Conservation (phyloP, 2,888 invertebrate genomes). For the Drosophila austrosaltans region DNA sequence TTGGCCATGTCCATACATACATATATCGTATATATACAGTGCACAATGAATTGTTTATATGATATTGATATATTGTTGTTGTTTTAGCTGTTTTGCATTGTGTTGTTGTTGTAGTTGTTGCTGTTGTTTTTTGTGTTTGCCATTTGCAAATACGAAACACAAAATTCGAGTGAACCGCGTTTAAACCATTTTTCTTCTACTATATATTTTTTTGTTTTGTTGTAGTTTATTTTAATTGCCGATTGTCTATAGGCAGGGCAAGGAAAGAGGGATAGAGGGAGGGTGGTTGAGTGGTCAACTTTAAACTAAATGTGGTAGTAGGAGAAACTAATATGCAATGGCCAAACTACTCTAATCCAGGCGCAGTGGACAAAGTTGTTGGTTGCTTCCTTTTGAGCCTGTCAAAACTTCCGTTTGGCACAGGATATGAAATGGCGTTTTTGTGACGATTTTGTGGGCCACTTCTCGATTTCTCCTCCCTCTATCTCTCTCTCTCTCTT, state of each 20-base stretch:
- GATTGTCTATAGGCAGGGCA: conserved; percentile 6
- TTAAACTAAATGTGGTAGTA: conserved; percentile 45
- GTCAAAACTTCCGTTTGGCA: conserved; percentile 62
- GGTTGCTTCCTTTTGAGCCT: conserved; percentile 48
- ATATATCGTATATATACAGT: too few species aligned
- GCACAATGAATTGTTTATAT: conserved; percentile 4
- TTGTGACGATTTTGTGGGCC: conserved; percentile 76
- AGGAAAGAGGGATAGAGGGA: background rate
- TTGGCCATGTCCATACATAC: background rate
- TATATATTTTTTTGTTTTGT: conserved; percentile 20
- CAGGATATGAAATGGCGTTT: conserved; percentile 71
- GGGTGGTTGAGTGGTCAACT: conserved; percentile 4
- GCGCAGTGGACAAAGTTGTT: conserved; percentile 41
- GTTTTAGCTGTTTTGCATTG: background rate
- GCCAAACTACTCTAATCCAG: conserved; percentile 46
- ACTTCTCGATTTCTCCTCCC: conserved; percentile 56
- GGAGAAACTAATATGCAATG: conserved; percentile 40
- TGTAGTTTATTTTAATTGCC: conserved; percentile 71
- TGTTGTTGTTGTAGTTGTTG: too few species aligned
- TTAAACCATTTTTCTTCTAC: conserved; percentile 52
- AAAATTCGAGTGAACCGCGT: conserved; percentile 53
- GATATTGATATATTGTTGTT: conserved; percentile 7
- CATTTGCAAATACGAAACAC: background rate
- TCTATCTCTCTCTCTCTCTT: background rate
- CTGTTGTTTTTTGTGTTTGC: background rate